A percentile compares a stretch with the other conserved stretches of the same genome.
These are phyloP conservation scores for Drosophila littoralis DNA, from an alignment of 1,140 invertebrate genomes.

Conservation along the genomic window DNA sequence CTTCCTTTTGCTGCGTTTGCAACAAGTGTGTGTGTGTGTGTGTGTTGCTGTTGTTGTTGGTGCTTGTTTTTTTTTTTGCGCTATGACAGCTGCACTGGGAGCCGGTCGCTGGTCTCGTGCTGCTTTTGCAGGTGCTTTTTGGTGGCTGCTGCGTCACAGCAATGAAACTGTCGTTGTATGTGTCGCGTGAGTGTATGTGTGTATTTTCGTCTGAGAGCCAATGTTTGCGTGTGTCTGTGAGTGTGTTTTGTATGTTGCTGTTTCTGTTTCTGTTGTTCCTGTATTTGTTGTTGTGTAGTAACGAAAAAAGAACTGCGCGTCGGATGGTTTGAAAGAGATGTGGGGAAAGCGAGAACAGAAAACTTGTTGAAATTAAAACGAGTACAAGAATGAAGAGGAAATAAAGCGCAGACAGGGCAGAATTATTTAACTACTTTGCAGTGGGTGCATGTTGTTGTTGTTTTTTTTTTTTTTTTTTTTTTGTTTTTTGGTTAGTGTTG, in stretches of 20 bases:
- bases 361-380: slow-evolving; percentile 76
- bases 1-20: slow-evolving; percentile 52
- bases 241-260: slow-evolving; percentile 30
- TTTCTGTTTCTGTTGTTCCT: slow-evolving; percentile 33
- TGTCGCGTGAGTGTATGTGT: slow-evolving; percentile 15
- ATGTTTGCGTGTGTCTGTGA: slow-evolving; percentile 41
- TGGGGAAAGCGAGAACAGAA: slow-evolving; percentile 57
- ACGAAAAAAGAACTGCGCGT: slow-evolving; percentile 76
- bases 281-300: slow-evolving; percentile 65
- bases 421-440: slow-evolving; percentile 83
- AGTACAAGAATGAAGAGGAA: slow-evolving; percentile 75
- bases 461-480: slow-evolving; percentile 32
- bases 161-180: slow-evolving; percentile 31
- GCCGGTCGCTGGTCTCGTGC: slow-evolving; percentile 53
- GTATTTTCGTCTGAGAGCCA: slow-evolving; percentile 29
- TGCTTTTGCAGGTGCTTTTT: slow-evolving; percentile 50
- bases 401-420: slow-evolving; percentile 82
- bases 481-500: slow-evolving; percentile 22
- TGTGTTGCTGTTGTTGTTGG: slow-evolving; percentile 41
- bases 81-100: slow-evolving; percentile 60
- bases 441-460: slow-evolving; percentile 76
- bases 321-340: slow-evolving; percentile 51
- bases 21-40: slow-evolving; percentile 69
- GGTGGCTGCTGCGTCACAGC: slow-evolving; percentile 46
- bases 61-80: slow-evolving; percentile 44